Conservation (phyloP, 2,797 vertebrate genomes). For the Vultur gryphus region DNA sequence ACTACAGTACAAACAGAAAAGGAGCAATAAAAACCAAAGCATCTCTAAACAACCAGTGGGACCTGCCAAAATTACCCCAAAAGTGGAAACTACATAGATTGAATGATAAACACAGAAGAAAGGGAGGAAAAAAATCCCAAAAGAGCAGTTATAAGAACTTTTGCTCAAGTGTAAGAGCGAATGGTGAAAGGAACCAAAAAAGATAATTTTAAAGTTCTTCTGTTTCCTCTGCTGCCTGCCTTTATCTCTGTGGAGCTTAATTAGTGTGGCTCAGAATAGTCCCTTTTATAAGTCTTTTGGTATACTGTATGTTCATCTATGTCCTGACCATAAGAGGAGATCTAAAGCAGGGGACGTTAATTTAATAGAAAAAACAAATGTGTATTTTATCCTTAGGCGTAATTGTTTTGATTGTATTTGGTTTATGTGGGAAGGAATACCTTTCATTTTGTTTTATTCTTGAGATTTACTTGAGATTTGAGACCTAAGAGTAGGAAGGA, state of each 20-base stretch:
- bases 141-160: not conserved
- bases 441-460: not conserved
- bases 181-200: not conserved
- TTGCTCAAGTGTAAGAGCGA: not conserved
- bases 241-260: not conserved
- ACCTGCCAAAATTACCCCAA: not conserved
- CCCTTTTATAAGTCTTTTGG: not conserved
- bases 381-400: not conserved
- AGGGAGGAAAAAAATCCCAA: not conserved
- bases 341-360: not conserved
- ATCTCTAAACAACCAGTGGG: constrained; percentile 15
- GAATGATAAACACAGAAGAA: not conserved
- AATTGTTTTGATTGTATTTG: not conserved
- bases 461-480: not conserved
- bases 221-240: not conserved
- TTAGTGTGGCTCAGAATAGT: not conserved
- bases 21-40: not conserved
- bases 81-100: not conserved
- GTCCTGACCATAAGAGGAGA: not conserved
- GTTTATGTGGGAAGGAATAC: not conserved
- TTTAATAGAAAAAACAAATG: not conserved
- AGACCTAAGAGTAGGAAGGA: not conserved
- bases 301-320: not conserved
- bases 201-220: not conserved
- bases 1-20: not conserved